Conservation (phyloP, 2,888 invertebrate species). For the Leuctra nigra region DNA sequence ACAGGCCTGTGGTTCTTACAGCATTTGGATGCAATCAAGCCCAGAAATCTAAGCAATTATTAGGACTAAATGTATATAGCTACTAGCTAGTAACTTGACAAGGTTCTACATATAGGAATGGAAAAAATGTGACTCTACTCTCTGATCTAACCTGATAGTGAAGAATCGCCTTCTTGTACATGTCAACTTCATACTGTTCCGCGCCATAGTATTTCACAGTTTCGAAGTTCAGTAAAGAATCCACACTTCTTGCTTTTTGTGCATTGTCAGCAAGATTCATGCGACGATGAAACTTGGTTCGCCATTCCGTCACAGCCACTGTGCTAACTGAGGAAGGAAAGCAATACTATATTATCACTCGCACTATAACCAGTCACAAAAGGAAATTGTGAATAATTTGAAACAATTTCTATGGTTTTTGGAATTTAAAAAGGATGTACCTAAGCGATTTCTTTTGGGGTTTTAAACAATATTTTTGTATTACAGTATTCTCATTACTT, state of each 20-base stretch:
- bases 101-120: too few species aligned
- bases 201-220: slow-evolving; percentile 98
- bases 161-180: slow-evolving; percentile 77
- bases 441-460: too few species aligned
- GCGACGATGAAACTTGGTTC: slow-evolving; percentile 87
- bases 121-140: too few species aligned
- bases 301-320: slow-evolving; percentile 92
- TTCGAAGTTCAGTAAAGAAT: slow-evolving; percentile 95
- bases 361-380: not conserved
- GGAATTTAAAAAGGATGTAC: not conserved
- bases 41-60: too few species aligned
- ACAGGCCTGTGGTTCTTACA: too few species aligned
- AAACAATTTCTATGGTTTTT: not conserved
- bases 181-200: slow-evolving; percentile 82
- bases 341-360: not conserved
- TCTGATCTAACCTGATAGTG: slow-evolving; percentile 86
- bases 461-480: too few species aligned
- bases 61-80: too few species aligned
- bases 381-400: not conserved
- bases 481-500: too few species aligned
- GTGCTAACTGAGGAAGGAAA: slow-evolving; percentile 58
- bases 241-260: slow-evolving; percentile 85
- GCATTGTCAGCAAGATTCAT: slow-evolving; percentile 96
- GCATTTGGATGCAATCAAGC: too few species aligned
- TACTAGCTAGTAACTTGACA: too few species aligned